Conservation (phyloP, 2,888 invertebrate genomes). For the Xestia ashworthii region DNA sequence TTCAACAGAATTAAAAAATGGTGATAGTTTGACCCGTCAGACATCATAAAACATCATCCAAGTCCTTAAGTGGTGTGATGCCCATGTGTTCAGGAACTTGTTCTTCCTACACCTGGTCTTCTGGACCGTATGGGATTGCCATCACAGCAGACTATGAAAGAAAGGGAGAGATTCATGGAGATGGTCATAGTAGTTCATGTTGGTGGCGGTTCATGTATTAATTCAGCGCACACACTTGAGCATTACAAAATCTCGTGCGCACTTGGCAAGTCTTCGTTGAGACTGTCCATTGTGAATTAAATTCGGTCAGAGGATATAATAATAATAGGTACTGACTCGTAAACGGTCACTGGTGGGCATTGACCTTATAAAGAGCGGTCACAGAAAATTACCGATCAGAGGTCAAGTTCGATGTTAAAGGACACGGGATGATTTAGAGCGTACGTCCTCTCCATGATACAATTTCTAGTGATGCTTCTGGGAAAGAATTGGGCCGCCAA, state of each 20-base stretch:
- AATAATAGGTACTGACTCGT: background rate
- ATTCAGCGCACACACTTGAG: background rate
- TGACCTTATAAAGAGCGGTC: constrained; percentile 12
- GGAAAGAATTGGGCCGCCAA: background rate
- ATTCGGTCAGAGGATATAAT: background rate
- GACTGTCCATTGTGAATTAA: background rate
- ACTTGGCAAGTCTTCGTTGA: background rate
- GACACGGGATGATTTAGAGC: background rate
- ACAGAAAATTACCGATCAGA: constrained; percentile 5
- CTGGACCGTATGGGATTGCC: background rate
- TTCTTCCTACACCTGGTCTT: background rate
- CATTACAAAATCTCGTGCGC: background rate
- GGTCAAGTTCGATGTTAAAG: background rate
- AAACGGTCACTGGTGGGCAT: background rate
- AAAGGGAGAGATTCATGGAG: background rate
- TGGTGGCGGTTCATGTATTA: too few species aligned
- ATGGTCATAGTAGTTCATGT: too few species aligned
- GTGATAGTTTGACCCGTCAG: too few species aligned
- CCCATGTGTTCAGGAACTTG: background rate
- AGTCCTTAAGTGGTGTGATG: too few species aligned
- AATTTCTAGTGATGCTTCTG: too few species aligned
- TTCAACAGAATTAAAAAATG: too few species aligned
- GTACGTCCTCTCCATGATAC: background rate
- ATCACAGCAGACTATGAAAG: background rate
- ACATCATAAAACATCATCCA: too few species aligned